Evolutionary conservation across 2,113 vertebrate species (phyloP).

Genomic region (Entelurus aequoreus): DNA sequence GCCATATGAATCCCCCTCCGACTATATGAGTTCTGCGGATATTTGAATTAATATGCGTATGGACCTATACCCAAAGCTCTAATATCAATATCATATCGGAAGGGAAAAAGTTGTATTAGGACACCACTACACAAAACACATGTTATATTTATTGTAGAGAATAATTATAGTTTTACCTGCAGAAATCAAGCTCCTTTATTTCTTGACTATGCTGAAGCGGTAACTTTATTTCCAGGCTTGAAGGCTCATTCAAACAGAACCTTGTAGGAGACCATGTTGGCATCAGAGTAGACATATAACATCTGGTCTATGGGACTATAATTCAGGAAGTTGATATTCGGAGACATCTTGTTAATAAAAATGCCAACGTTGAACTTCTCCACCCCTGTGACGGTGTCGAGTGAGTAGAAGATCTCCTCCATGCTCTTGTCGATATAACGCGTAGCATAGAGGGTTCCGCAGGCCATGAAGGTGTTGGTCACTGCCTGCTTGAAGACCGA

Average conservation of each 20-base stretch:
- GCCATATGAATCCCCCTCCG: too few relatives aligned
- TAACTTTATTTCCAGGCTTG: too few relatives aligned
- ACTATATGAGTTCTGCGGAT: too few relatives aligned
- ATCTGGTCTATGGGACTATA: slow-evolving; percentile 68
- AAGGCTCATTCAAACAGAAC: slow-evolving; percentile 30
- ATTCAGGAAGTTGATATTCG: slow-evolving; percentile 64
- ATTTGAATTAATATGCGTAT: too few relatives aligned
- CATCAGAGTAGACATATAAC: slow-evolving; percentile 61
- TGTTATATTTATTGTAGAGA: too few relatives aligned
- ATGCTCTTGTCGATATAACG: slow-evolving; percentile 40
- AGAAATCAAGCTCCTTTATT: too few relatives aligned
- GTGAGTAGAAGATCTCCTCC: slow-evolving; percentile 73
- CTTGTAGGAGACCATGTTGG: slow-evolving; percentile 53
- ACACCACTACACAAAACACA: too few relatives aligned
- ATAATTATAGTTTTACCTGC: too few relatives aligned
- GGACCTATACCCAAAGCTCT: too few relatives aligned
- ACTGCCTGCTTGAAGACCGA: slow-evolving; percentile 62
- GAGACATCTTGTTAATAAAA: slow-evolving; percentile 56
- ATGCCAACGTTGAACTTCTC: slow-evolving; percentile 62
- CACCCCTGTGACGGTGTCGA: slow-evolving; percentile 52
- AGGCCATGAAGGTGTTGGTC: slow-evolving; percentile 72
- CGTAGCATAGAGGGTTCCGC: slow-evolving; percentile 69
- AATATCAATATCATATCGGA: too few relatives aligned
- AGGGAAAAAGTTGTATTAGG: too few relatives aligned
- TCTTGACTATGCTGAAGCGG: too few relatives aligned